phyloP scores from a whole-genome alignment of 2,888 invertebrate genomes.

The Phalera bucephala region DNA sequence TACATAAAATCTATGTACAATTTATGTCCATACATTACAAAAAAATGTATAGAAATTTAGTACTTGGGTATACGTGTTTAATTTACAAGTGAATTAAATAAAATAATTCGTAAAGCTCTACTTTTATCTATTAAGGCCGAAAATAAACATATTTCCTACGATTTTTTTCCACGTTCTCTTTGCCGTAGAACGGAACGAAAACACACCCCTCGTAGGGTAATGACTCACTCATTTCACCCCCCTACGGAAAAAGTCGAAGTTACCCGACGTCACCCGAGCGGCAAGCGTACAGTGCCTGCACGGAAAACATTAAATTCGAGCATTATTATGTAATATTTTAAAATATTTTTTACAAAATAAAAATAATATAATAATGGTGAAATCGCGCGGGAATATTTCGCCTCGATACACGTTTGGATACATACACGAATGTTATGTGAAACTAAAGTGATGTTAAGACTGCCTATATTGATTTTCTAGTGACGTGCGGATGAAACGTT shows the following conservation, averaged over 20 bases:
- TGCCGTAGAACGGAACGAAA: conserved; percentile 65
- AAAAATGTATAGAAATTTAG: too few species aligned
- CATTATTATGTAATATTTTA: conserved; percentile 70
- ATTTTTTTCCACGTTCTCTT: too few species aligned
- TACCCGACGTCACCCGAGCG: conserved; percentile 50
- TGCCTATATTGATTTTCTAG: conserved; percentile 70
- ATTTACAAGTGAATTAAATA: too few species aligned
- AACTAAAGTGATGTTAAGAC: conserved; percentile 22
- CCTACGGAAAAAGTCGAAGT: conserved; percentile 46
- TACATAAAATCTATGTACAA: too few species aligned
- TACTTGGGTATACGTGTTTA: too few species aligned
- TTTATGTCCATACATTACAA: too few species aligned
- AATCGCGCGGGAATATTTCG: conserved; percentile 28
- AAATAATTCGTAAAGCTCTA: too few species aligned
- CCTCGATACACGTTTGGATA: conserved; percentile 19
- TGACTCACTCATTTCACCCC: conserved; percentile 70
- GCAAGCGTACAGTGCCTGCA: conserved; percentile 48
- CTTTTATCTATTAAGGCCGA: too few species aligned
- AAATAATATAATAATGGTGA: conserved; percentile 17
- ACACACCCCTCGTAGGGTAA: conserved; percentile 64
- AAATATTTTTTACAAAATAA: conserved; percentile 39
- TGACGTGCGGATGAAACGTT: conserved; percentile 60
- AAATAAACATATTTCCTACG: too few species aligned
- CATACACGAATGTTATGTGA: conserved; percentile 21
- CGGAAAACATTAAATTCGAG: conserved; percentile 63